Evolutionary conservation across 2,797 vertebrate genomes (phyloP), one percentile per base, ranked within the genome.

Genomic region (Propithecus perrieri): DNA sequence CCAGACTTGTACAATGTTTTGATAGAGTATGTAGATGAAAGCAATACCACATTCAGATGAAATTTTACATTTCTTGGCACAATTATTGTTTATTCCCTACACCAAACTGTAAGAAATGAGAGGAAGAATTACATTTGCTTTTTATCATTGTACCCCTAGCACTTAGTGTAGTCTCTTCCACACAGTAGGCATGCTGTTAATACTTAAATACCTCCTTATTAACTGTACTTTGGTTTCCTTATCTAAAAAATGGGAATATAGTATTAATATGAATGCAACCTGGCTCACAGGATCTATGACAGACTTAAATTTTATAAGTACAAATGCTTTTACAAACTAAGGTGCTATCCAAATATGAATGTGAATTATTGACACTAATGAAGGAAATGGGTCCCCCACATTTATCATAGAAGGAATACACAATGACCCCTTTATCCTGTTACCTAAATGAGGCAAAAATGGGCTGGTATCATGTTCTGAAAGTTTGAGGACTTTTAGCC

Each of bases 11-110:
- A 59, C 9, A 95, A 24, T 93, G 26, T 76, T 91, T 72, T 76
- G 78, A 89, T 89, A 72, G 24, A 94, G 35, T 93, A 50, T 87
- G 7, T 69, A 30, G 59, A 65, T 69, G 24, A 86, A 95, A 96
- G 22, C 26, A 43, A 78, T 35, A 83, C 28, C 17, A 50, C 33
- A 71, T 85, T 89, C 41, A 92, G 12, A 24, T 67, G 53, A 92
- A 71, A 78, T 72, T 94, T 92, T 65, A 89, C 15, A 72, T 61
- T 72, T 94, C 3, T 89, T 92, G 57, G 57, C 35, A 67, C 2
- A 17, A 74, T 84, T 87, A 48, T 87, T 85, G 35, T 65, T 55
- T 46, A 35, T 69, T 87, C 30, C 20, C 14, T 26, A 80, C 10
- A 71, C 22, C 41, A 69, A 69, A 80, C 30, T 72, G 18, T 69